Percentiles rank a stretch among this genome's conserved stretches.
phyloP scores from a whole-genome alignment of 2,888 invertebrate species.

The Ornithoptera priamus region DNA sequence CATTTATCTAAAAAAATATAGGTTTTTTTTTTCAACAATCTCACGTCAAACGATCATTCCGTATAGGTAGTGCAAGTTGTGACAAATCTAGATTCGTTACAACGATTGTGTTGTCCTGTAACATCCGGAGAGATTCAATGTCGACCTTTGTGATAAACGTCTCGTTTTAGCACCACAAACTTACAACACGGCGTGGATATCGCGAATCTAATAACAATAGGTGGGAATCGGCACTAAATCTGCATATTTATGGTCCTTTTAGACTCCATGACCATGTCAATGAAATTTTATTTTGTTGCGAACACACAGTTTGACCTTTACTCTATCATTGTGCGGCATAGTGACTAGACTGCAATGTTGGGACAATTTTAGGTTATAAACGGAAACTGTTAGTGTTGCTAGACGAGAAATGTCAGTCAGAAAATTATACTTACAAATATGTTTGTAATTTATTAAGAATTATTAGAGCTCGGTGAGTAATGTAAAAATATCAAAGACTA shows the following conservation, averaged over 20 bases:
- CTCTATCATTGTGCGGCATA: slow-evolving; percentile 22
- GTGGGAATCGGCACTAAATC: slow-evolving; percentile 40
- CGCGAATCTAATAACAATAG: slow-evolving; percentile 37
- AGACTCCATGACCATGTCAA: slow-evolving; percentile 1
- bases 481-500: background rate
- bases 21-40: slow-evolving; percentile 14
- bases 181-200: slow-evolving; percentile 34
- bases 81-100: slow-evolving; percentile 3
- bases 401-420: too few relatives aligned
- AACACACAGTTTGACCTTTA: background rate
- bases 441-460: background rate
- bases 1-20: slow-evolving; percentile 43
- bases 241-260: slow-evolving; percentile 14
- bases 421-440: too few relatives aligned
- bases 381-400: background rate
- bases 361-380: background rate
- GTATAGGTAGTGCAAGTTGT: slow-evolving; percentile 10
- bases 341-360: slow-evolving; percentile 27
- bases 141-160: slow-evolving; percentile 21
- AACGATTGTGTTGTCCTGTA: slow-evolving; percentile 20
- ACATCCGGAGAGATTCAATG: slow-evolving; percentile 33
- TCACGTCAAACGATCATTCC: slow-evolving; percentile 6
- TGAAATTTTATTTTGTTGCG: background rate
- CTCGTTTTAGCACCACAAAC: slow-evolving; percentile 45
- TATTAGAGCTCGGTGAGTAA: background rate